Conservation (phyloP, 2,113 vertebrate genomes). For the Phasianus colchicus region DNA sequence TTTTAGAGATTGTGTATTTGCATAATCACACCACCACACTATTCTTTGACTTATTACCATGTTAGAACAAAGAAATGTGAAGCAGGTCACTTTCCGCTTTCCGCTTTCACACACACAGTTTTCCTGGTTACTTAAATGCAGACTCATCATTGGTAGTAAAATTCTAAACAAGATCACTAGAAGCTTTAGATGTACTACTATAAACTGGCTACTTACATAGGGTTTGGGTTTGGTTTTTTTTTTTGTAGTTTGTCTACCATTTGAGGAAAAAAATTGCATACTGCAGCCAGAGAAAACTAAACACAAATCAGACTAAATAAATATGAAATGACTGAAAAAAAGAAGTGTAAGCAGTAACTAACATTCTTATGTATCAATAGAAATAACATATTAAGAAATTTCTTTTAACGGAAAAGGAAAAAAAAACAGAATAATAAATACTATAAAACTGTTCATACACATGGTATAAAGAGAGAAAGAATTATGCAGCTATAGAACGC, state of each 20-base stretch:
- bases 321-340: background rate
- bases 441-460: background rate
- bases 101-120: background rate
- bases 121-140: background rate
- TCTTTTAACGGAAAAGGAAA: background rate
- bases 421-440: background rate
- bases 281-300: background rate
- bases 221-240: too few relatives aligned
- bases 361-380: too few relatives aligned
- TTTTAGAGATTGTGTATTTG: background rate
- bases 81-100: background rate
- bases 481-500: background rate
- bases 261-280: background rate
- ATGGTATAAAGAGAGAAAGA: background rate
- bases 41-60: background rate
- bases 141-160: background rate
- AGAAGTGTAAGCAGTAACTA: too few relatives aligned
- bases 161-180: background rate
- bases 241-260: background rate
- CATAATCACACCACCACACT: background rate
- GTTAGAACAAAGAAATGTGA: background rate
- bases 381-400: background rate
- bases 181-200: background rate
- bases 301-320: background rate
- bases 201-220: background rate